A percentile compares a stretch with the other conserved stretches of the same genome.
Conservation (phyloP, 2,797 vertebrate genomes). For the Lates japonicus region DNA sequence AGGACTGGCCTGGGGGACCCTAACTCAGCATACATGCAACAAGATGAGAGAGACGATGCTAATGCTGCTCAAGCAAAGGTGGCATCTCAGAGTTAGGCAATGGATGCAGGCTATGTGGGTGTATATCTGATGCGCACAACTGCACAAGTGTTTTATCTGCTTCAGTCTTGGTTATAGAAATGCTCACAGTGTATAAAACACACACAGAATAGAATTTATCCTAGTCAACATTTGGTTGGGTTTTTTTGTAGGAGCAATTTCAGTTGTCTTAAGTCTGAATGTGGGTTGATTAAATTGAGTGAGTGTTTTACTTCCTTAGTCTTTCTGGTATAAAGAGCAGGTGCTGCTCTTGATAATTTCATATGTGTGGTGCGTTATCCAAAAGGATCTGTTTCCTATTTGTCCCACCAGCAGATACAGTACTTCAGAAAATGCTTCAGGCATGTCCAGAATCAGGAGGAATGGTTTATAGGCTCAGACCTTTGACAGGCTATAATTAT, state of each 20-base stretch:
- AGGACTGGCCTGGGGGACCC: constrained; percentile 76
- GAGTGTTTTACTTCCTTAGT: background rate
- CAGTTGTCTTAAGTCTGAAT: background rate
- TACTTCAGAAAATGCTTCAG: background rate
- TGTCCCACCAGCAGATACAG: background rate
- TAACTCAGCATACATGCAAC: constrained; percentile 66
- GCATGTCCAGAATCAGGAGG: background rate
- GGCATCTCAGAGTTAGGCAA: constrained; percentile 53
- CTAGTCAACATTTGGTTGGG: background rate
- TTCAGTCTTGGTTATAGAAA: constrained; percentile 30
- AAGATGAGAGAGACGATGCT: constrained; percentile 64
- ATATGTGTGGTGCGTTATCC: background rate
- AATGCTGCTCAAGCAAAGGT: constrained; percentile 64
- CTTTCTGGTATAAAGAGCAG: background rate
- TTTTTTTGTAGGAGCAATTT: background rate
- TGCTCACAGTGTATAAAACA: constrained; percentile 7
- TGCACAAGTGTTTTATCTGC: constrained; percentile 26
- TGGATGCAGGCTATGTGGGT: constrained; percentile 67
- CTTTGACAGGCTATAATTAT: background rate
- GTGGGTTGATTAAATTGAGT: background rate
- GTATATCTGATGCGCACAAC: constrained; percentile 51
- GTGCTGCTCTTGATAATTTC: background rate
- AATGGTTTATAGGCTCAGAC: background rate
- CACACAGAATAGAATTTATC: background rate
- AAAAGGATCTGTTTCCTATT: background rate